These are phyloP conservation scores for Acronicta alni DNA, from an alignment of 2,888 invertebrate genomes.

Conservation along the genomic window DNA sequence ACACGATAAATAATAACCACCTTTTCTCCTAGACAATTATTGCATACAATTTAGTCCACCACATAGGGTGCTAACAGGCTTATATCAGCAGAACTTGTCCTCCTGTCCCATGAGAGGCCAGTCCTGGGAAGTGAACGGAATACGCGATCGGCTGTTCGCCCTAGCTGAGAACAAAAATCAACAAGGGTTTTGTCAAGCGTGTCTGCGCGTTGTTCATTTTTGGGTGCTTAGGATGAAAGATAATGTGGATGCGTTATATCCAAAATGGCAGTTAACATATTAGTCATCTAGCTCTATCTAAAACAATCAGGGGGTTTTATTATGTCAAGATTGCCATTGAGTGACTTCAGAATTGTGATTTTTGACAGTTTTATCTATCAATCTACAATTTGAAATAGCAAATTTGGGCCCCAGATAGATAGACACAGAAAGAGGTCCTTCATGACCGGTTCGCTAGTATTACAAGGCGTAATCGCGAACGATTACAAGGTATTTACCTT, in stretches of 20 bases:
- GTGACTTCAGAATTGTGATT: too few relatives aligned
- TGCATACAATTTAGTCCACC: conserved; percentile 54
- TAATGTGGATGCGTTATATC: conserved; percentile 60
- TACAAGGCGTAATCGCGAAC: too few relatives aligned
- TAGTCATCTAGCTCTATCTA: too few relatives aligned
- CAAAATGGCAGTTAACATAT: too few relatives aligned
- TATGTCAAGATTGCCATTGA: too few relatives aligned
- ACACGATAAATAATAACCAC: conserved; percentile 11
- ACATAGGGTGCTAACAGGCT: conserved; percentile 77
- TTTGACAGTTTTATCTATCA: too few relatives aligned
- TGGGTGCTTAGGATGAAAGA: conserved; percentile 40
- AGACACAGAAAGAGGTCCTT: too few relatives aligned
- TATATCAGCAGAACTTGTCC: conserved; percentile 73
- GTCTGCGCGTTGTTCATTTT: conserved; percentile 78
- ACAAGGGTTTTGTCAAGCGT: conserved; percentile 73
- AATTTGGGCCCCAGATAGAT: too few relatives aligned
- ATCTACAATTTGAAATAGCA: too few relatives aligned
- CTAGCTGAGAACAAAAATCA: conserved; percentile 86
- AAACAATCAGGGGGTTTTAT: too few relatives aligned
- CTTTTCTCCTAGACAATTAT: conserved; percentile 32
- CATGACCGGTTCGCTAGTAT: too few relatives aligned
- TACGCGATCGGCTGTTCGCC: conserved; percentile 62
- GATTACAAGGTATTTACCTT: too few relatives aligned
- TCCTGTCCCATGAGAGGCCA: conserved; percentile 71
- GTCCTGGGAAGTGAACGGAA: conserved; percentile 75